Base-by-base conservation (phyloP, 1,140 invertebrate genomes). In the Leptinotarsa texana region DNA sequence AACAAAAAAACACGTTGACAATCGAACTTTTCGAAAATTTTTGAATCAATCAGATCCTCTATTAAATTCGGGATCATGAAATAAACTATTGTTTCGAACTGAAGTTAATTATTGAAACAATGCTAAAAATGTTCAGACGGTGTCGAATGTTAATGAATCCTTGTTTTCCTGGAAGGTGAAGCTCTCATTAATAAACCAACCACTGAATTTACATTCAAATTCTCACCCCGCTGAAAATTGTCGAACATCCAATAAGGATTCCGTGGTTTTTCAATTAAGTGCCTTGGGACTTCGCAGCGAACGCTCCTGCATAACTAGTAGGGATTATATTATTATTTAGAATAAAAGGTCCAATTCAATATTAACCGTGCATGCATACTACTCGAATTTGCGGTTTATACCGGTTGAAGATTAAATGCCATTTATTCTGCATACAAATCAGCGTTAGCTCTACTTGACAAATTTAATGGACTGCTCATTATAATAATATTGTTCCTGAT, bases 211-310 rank as follows among this genome's bases (percentile, higher is more conserved):
- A 15, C 51, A 57, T 57, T 18, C 13, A 57, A 57, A 57, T 57
- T 57, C n/a, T 18, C 51, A 57, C 51, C n/a, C 51, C 17, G 51
- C 51, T 57, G 51, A 57, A 57, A 57, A 57, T n/a, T 57, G 51
- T 57, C 51, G 51, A 57, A 57, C 51, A 8, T 57, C 51, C 51
- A 57, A 57, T 57, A 57, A 57, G n/a, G 51, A 57, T 57, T 18
- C 51, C n/a, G 51, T 57, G 51, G 51, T 57, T 57, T 57, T 57
- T 57, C 51, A 57, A 57, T 57, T 57, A 57, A 57, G 51, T 57
- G 51, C 51, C 17, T 57, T 57, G n/a, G 51, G 51, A 57, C 51
- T 57, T 57, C n/a, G n/a, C 51, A 11, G 51, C 0, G 51, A 57
- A 57, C 51, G 51, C 15, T 57, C 17, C n/a, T 57, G 51, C 51